Percentiles rank a stretch among this genome's conserved stretches.
These are phyloP conservation scores for Pyrocoelia pectoralis DNA, from an alignment of 2,888 invertebrate species.

Conservation along the genomic window DNA sequence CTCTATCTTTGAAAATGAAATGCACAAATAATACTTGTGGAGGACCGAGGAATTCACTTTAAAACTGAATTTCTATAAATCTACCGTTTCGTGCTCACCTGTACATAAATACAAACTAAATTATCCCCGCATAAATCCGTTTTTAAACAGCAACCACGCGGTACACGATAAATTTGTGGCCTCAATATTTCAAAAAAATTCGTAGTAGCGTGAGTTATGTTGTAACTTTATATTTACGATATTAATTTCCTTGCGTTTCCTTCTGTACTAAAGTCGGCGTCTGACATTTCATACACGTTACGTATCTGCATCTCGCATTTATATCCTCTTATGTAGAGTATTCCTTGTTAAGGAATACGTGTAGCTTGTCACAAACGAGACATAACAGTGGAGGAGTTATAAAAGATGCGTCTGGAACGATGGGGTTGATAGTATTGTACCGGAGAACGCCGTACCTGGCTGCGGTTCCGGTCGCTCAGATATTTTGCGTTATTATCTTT, in stretches of 20 bases:
- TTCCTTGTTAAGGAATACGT: constrained; percentile 20
- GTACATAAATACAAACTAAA: constrained; percentile 58
- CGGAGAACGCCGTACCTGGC: constrained; percentile 47
- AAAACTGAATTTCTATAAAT: constrained; percentile 33
- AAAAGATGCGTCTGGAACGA: constrained; percentile 40
- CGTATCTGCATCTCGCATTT: constrained; percentile 18
- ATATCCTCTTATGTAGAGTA: neutral
- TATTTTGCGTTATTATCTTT: constrained; percentile 56
- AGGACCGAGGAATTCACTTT: neutral
- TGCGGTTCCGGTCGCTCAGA: constrained; percentile 48
- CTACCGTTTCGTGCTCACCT: constrained; percentile 49
- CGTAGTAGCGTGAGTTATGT: constrained; percentile 58
- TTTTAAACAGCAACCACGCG: constrained; percentile 54
- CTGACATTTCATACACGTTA: constrained; percentile 17
- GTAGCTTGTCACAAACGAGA: constrained; percentile 24
- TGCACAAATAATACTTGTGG: no score
- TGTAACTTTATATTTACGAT: constrained; percentile 61
- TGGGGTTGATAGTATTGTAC: constrained; percentile 41
- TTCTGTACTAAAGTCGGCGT: constrained; percentile 43
- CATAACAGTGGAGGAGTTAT: constrained; percentile 31
- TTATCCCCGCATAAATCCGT: constrained; percentile 56
- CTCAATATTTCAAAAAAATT: constrained; percentile 60
- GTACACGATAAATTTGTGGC: constrained; percentile 58
- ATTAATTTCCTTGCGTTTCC: constrained; percentile 58
- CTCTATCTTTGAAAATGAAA: no score